These are phyloP conservation scores for Sinodicranocentrus sp. DNA, from an alignment of 2,888 invertebrate species.

Conservation along the genomic window DNA sequence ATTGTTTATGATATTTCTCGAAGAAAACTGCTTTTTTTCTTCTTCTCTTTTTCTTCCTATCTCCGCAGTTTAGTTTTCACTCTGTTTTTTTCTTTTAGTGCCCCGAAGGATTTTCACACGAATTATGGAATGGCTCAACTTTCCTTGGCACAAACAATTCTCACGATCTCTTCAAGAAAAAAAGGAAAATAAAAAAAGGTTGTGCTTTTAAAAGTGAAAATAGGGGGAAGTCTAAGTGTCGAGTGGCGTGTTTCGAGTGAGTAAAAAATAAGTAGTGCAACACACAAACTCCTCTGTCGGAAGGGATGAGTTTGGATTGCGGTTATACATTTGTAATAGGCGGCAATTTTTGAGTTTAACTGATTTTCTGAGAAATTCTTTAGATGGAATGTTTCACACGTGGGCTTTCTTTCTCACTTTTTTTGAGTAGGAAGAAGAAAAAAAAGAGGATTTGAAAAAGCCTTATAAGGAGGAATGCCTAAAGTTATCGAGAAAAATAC, in stretches of 20 bases:
- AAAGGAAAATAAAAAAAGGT: background rate
- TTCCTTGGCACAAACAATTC: slow-evolving; percentile 55
- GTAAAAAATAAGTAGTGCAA: slow-evolving; percentile 21
- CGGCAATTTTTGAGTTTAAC: slow-evolving; percentile 27
- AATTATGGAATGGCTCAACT: slow-evolving; percentile 61
- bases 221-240: slow-evolving; percentile 2
- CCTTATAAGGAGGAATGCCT: no score
- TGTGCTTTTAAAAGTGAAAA: slow-evolving; percentile 24
- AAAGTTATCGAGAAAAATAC: no score
- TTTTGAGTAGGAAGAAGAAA: no score
- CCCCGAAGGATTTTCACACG: slow-evolving; percentile 61
- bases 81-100: slow-evolving; percentile 31
- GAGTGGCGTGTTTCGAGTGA: slow-evolving; percentile 32
- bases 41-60: slow-evolving; percentile 28
- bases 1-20: slow-evolving; percentile 59
- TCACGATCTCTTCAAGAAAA: slow-evolving; percentile 32
- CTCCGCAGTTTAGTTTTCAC: slow-evolving; percentile 39
- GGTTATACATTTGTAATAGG: slow-evolving; percentile 49
- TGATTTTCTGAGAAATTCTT: background rate
- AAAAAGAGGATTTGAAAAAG: no score
- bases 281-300: background rate
- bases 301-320: slow-evolving; percentile 26
- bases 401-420: no score
- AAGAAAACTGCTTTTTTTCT: slow-evolving; percentile 43
- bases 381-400: no score